Evolutionary conservation across 1,140 invertebrate genomes (phyloP), one percentile per base, ranked within the genome.

Genomic region (Macrostomum lignano): DNA sequence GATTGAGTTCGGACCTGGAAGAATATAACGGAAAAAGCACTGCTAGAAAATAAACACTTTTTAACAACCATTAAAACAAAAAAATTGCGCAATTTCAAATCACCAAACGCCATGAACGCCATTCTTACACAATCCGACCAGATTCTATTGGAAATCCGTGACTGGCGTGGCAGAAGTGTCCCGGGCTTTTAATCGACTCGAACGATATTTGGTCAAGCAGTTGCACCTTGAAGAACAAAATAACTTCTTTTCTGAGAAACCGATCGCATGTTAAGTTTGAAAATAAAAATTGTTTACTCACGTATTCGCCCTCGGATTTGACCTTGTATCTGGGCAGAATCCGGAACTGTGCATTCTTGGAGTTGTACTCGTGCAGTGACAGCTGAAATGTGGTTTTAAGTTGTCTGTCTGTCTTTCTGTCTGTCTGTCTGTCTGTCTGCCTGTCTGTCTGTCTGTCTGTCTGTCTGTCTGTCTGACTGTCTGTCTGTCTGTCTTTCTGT

Each of bases 251-350:
- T n/a, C n/a, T n/a, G n/a, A n/a, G 28, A 9, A 40, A 25, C 40
- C 29, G 15, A 17, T 19, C 7, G 9, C 3, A 28, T 5, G 14
- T 9, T 50, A 52, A 29, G 55, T 52, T 45, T 56, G 53, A 11
- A 56, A 49, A 51, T 55, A 34, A 7, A 40, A 35, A 21, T 9
- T 5, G 4, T 28, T 28, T 28, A 28, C 4, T 28, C 19, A 28
- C 26, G 19, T 28, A 28, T 28, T 55, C 52, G 35, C 52, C 52
- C 37, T 56, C 55, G 4, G 52, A 53, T 40, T 56, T 58, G 9
- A 58, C 55, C 45, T 58, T 58, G 42, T 56, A 58, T 7, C 55
- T 36, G 2, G 55, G 55, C 25, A 58, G 33, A 17, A 58, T 52
- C 31, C 48, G 42, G 40, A 56, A 56, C 37, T 56, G 52, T 11